These are phyloP conservation scores for Papilio elwesi DNA, from an alignment of 2,888 invertebrate species.

Conservation along the genomic window DNA sequence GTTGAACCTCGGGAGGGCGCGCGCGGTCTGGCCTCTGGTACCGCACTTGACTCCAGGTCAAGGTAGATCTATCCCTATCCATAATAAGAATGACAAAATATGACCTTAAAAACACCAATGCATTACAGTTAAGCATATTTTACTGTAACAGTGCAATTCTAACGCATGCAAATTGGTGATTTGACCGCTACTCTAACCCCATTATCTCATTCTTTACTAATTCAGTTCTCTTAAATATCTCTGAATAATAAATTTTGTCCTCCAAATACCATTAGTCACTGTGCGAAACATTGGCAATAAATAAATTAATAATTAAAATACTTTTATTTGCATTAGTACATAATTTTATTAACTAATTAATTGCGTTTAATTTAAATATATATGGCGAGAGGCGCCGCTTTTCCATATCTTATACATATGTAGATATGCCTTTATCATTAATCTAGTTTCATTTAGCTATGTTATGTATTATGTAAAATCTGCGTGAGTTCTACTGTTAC, in stretches of 20 bases:
- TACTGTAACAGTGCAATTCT: no score
- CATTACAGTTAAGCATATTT: no score
- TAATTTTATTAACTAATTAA: neutral
- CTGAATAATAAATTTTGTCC: neutral
- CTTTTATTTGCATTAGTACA: neutral
- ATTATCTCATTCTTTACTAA: neutral
- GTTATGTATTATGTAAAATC: neutral
- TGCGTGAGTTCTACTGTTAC: neutral
- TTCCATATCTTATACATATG: slow-evolving; percentile 4
- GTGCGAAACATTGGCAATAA: neutral
- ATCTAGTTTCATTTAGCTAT: neutral
- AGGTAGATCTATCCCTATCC: no score
- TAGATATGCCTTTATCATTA: neutral
- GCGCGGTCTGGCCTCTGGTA: no score
- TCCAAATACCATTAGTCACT: neutral
- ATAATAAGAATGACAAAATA: no score
- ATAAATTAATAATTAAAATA: slow-evolving; percentile 5
- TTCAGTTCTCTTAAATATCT: neutral
- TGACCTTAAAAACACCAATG: no score
- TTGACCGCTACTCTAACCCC: no score
- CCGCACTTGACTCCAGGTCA: no score
- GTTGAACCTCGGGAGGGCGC: no score
- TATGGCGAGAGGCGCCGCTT: neutral
- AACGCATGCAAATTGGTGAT: no score
- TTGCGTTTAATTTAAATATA: neutral